Conservation (phyloP, 2,797 vertebrate species). For the Triplophysa bombifrons region DNA sequence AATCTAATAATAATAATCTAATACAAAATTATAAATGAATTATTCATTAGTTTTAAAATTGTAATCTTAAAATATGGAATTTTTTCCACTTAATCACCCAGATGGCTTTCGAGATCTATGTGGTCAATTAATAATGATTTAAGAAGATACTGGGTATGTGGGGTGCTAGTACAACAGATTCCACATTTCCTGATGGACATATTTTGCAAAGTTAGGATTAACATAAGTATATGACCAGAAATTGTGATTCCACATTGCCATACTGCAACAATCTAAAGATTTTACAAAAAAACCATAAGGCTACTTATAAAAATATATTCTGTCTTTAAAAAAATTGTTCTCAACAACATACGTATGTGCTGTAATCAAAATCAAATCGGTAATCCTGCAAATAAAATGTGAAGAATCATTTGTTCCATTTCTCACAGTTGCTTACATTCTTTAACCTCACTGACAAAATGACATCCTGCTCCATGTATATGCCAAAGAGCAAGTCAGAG, state of each 20-base stretch:
- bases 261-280: neutral
- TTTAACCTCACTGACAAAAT: constrained; percentile 7
- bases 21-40: too few relatives aligned
- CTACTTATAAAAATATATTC: neutral
- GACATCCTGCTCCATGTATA: neutral
- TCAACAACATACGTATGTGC: too few relatives aligned
- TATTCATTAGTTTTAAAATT: constrained; percentile 47
- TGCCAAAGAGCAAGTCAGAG: constrained; percentile 13
- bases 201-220: neutral
- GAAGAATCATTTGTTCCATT: neutral
- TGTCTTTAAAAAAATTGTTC: neutral
- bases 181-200: neutral
- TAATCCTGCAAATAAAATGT: neutral
- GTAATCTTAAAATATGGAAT: constrained; percentile 63
- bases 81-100: constrained; percentile 59
- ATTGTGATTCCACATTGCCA: neutral
- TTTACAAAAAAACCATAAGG: neutral
- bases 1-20: too few relatives aligned
- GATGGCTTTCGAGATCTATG: constrained; percentile 62
- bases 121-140: constrained; percentile 56
- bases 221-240: neutral
- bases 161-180: neutral
- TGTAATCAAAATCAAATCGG: neutral
- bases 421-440: neutral
- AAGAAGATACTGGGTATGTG: neutral